These are phyloP conservation scores for Drosophila eugracilis DNA, from an alignment of 1,140 invertebrate genomes.

Conservation along the genomic window DNA sequence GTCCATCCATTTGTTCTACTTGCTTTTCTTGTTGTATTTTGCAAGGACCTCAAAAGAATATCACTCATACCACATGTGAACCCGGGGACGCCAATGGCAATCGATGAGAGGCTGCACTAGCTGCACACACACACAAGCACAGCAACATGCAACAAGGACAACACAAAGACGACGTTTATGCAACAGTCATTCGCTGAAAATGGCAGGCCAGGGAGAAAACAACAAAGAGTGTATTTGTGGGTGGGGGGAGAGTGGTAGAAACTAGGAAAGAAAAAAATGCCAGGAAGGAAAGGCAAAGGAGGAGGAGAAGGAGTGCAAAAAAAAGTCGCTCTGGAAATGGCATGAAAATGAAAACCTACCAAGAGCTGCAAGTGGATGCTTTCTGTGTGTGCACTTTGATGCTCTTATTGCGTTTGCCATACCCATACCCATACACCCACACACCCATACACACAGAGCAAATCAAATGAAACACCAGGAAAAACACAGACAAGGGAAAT, in stretches of 20 bases:
- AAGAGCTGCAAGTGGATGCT: slow-evolving; percentile 35
- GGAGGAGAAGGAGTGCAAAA: too few species aligned
- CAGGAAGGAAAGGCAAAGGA: too few species aligned
- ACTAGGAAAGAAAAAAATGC: background rate
- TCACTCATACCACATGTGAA: slow-evolving; percentile 50
- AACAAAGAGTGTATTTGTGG: slow-evolving; percentile 15
- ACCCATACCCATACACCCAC: slow-evolving; percentile 33
- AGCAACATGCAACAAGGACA: slow-evolving; percentile 59
- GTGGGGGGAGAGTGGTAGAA: background rate
- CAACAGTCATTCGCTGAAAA: slow-evolving; percentile 81
- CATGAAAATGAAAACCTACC: slow-evolving; percentile 70
- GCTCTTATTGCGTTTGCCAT: slow-evolving; percentile 74
- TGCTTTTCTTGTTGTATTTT: too few species aligned
- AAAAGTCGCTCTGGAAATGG: slow-evolving; percentile 34
- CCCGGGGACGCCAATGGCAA: slow-evolving; percentile 64
- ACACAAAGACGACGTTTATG: slow-evolving; percentile 80
- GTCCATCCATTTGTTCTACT: background rate
- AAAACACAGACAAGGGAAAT: slow-evolving; percentile 54
- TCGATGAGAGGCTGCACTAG: slow-evolving; percentile 70
- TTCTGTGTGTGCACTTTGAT: slow-evolving; percentile 68
- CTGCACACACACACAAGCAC: slow-evolving; percentile 62
- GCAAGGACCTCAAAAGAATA: slow-evolving; percentile 2
- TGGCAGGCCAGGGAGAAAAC: slow-evolving; percentile 54
- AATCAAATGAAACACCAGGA: slow-evolving; percentile 80
- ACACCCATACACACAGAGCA: slow-evolving; percentile 44